These are phyloP conservation scores for Cirrhinus molitorella DNA, from an alignment of 2,797 vertebrate species.

Conservation along the genomic window DNA sequence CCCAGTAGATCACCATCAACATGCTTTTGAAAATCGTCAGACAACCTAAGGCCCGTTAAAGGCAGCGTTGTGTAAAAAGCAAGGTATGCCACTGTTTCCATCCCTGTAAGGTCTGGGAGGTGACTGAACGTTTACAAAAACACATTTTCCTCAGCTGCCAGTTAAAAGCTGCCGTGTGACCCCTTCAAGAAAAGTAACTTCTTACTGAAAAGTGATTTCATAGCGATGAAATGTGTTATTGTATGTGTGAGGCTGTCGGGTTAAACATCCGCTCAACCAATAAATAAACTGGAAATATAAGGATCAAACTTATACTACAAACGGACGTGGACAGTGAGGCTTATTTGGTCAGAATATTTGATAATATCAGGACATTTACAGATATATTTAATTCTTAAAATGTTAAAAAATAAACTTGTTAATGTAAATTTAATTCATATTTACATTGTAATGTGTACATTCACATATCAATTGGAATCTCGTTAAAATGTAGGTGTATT, in stretches of 20 bases:
- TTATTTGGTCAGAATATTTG: slow-evolving; percentile 15
- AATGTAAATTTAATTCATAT: slow-evolving; percentile 69
- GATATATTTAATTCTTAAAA: slow-evolving; percentile 24
- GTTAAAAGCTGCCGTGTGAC: slow-evolving; percentile 58
- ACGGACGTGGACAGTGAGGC: not conserved
- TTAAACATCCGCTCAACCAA: slow-evolving; percentile 58
- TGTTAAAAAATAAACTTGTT: slow-evolving; percentile 71
- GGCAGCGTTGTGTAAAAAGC: slow-evolving; percentile 30
- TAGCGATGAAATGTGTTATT: slow-evolving; percentile 23
- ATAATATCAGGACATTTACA: not conserved
- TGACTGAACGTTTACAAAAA: slow-evolving; percentile 23
- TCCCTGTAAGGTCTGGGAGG: slow-evolving; percentile 1
- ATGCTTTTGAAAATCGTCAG: slow-evolving; percentile 20
- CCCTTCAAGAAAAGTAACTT: not conserved
- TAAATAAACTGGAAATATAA: slow-evolving; percentile 20
- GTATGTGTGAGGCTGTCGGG: slow-evolving; percentile 55
- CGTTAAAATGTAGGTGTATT: slow-evolving; percentile 15
- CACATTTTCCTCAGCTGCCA: slow-evolving; percentile 47
- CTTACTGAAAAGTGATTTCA: not conserved
- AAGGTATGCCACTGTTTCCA: slow-evolving; percentile 17
- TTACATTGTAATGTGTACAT: slow-evolving; percentile 58
- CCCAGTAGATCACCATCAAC: slow-evolving; percentile 35
- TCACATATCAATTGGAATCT: slow-evolving; percentile 55
- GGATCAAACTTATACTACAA: not conserved
- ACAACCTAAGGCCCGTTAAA: slow-evolving; percentile 39